Base-by-base conservation (phyloP, 2,113 vertebrate genomes). In the Gallinago media region DNA sequence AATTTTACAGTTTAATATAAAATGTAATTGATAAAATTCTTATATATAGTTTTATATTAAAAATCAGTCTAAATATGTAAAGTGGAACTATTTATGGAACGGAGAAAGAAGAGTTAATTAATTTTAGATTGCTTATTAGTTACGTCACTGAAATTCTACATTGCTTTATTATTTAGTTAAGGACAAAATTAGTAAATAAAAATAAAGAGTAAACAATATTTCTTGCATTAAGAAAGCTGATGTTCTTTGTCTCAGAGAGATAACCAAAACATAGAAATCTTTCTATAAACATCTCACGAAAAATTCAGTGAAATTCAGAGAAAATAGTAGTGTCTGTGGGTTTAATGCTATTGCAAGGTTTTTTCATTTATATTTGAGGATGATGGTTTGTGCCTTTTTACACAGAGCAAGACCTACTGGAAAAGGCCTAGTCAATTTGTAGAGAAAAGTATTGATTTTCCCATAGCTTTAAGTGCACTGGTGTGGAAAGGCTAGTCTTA, bases 381-480 rank as follows among this genome's bases (percentile, higher is more conserved):
- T 74, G 7, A 58, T 78, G 23, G 32, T 34, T 81, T 74, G 38
- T 84, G 25, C 68, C 27, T 82, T 91, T 87, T 92, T 85, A 55
- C 65, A 70, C 26, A 44, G 36, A 86, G 66, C 47, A 78, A 86
- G 56, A 83, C 36, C 79, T 68, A 34, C 34, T 75, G 72, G 85
- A 84, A 96, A 93, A 94, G 47, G 46, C 31, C 61, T 89, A 56
- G 75, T 93, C 76, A 67, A 42, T 88, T 49, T 26, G 1, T 44
- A 74, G 79, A 91, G 70, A 74, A 93, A 92, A 78, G 23, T 78
- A 91, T 74, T 91, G 91, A 95, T 95, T 95, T 94, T 94, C 34
- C 56, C 4, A 0, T 81, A 88, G 38, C 14, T 94, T 94, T 81
- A 88, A 81, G 80, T 95, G 86, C 70, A 50, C 11, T 87, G 76